phyloP scores from a whole-genome alignment of 2,888 invertebrate species.

The Isotomurus palustris region DNA sequence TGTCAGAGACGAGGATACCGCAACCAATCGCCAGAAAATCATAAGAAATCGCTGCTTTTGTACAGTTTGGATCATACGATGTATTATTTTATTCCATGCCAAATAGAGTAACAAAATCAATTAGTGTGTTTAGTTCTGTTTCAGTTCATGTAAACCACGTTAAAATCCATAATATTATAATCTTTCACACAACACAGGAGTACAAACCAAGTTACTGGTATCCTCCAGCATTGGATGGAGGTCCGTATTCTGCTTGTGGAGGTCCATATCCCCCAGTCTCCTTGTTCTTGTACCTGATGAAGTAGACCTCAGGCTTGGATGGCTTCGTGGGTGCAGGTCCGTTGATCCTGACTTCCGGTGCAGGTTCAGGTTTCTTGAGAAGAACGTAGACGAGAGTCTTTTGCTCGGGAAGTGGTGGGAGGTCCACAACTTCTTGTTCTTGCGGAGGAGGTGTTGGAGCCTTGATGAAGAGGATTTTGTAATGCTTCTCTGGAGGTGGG shows the following conservation, averaged over 20 bases:
- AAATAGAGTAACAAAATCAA: too few species aligned
- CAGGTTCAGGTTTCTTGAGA: constrained; percentile 81
- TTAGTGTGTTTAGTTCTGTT: too few species aligned
- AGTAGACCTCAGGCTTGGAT: constrained; percentile 84
- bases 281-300: constrained; percentile 67
- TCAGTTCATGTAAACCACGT: too few species aligned
- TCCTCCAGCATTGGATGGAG: constrained; percentile 17
- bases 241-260: constrained; percentile 22
- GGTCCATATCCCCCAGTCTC: constrained; percentile 21
- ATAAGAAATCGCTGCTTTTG: too few species aligned
- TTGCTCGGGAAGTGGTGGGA: constrained; percentile 63
- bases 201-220: too few species aligned
- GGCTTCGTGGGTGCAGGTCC: constrained; percentile 74
- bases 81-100: too few species aligned
- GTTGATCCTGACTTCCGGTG: constrained; percentile 72
- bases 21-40: too few species aligned
- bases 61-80: too few species aligned
- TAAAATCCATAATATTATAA: too few species aligned
- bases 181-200: too few species aligned
- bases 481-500: constrained; percentile 38
- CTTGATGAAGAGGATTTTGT: constrained; percentile 38
- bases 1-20: too few species aligned
- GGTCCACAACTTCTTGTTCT: constrained; percentile 27
- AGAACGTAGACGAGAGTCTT: constrained; percentile 83
- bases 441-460: constrained; percentile 24